Evolutionary conservation across 2,113 vertebrate species (phyloP).

Genomic region (Hypomesus transpacificus): DNA sequence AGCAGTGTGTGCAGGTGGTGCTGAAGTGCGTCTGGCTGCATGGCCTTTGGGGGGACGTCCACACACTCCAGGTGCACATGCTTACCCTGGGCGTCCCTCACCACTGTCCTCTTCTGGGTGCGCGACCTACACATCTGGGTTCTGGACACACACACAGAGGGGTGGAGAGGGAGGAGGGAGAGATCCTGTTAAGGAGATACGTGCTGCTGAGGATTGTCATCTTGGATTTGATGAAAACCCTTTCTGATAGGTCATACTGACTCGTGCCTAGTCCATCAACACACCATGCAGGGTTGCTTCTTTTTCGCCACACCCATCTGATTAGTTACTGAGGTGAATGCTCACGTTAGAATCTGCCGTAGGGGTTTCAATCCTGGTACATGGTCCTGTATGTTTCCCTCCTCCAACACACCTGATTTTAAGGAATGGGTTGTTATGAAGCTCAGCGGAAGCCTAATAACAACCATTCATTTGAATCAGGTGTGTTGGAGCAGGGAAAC

Average conservation of each 20-base stretch:
- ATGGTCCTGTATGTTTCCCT: no score
- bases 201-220: no score
- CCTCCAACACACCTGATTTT: no score
- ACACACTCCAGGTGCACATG: conserved; percentile 81
- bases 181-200: background rate
- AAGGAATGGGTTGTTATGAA: no score
- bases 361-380: no score
- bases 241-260: background rate
- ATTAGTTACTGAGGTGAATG: no score
- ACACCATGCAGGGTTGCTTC: background rate
- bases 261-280: background rate
- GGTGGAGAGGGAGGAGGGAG: background rate
- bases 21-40: conserved; percentile 82
- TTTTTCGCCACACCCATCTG: background rate
- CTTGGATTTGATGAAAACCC: no score
- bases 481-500: no score
- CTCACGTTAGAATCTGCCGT: no score
- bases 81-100: conserved; percentile 83
- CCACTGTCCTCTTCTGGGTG: conserved; percentile 92
- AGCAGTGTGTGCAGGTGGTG: conserved; percentile 88
- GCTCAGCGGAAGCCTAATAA: no score
- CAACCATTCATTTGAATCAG: no score
- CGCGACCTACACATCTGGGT: conserved; percentile 85
- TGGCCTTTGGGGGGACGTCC: conserved; percentile 80
- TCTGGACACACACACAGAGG: conserved; percentile 58